Percentiles rank a stretch among this genome's conserved stretches.
phyloP scores from a whole-genome alignment of 2,113 vertebrate species.

The Herpetotheres cachinnans region DNA sequence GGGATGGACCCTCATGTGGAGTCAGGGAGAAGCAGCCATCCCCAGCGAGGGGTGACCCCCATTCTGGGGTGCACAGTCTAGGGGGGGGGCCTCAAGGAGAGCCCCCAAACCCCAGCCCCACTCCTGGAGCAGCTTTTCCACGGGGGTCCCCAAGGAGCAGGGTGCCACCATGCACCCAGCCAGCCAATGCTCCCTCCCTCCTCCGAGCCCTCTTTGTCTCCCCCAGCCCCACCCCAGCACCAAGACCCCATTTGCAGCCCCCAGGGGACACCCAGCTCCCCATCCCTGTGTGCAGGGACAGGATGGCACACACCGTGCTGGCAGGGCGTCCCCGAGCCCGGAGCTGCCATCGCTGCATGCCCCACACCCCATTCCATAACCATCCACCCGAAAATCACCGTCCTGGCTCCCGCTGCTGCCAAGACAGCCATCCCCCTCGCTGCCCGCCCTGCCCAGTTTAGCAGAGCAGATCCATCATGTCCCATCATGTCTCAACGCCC shows the following conservation, averaged over 20 bases:
- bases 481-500: background rate
- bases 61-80: rapidly evolving
- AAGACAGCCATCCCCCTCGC: background rate
- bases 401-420: background rate
- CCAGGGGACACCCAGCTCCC: background rate
- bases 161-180: background rate
- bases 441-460: background rate
- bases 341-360: background rate
- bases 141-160: rapidly evolving
- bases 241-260: background rate
- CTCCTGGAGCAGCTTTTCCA: background rate
- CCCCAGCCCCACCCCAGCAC: background rate
- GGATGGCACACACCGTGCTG: rapidly evolving
- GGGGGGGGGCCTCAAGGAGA: background rate
- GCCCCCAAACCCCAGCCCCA: background rate
- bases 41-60: background rate
- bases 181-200: rapidly evolving
- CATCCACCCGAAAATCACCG: background rate
- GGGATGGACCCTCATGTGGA: rapidly evolving
- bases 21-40: background rate
- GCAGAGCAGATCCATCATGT: background rate
- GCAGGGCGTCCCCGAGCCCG: background rate
- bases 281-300: rapidly evolving
- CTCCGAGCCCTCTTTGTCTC: background rate
- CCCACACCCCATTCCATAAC: background rate